Evolutionary conservation across 1,140 invertebrate species (phyloP).

Genomic region (Varroa destructor): DNA sequence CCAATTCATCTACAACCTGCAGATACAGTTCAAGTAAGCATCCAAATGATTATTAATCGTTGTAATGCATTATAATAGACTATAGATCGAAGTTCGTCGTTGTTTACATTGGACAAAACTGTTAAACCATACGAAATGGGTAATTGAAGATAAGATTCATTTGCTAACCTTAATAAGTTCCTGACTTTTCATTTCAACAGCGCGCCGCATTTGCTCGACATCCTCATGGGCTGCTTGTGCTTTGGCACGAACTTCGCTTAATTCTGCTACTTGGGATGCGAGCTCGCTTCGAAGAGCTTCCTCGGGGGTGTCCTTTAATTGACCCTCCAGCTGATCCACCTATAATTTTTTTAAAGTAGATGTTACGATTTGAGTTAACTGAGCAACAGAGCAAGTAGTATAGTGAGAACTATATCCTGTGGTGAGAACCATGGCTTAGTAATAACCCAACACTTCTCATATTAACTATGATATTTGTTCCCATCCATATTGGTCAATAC

Average conservation of each 20-base stretch:
- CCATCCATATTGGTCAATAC: too few species aligned
- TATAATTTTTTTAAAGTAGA: not conserved
- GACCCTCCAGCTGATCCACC: constrained; percentile 19
- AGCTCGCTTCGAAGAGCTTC: not conserved
- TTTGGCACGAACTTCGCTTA: not conserved
- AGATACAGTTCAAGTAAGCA: too few species aligned
- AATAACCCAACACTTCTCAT: too few species aligned
- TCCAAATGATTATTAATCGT: too few species aligned
- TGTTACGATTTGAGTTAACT: too few species aligned
- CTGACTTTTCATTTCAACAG: constrained; percentile 25
- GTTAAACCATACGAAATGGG: too few species aligned
- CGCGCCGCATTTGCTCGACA: constrained; percentile 1
- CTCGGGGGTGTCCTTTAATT: not conserved
- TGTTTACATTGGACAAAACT: too few species aligned
- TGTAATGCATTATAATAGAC: too few species aligned
- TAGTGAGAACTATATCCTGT: not conserved
- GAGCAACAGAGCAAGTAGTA: not conserved
- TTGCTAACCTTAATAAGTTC: constrained; percentile 12
- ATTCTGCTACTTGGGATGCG: constrained; percentile 1
- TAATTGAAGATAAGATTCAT: too few species aligned
- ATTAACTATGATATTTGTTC: too few species aligned
- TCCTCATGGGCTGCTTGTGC: not conserved
- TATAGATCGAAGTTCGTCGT: too few species aligned
- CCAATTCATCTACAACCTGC: constrained; percentile 10
- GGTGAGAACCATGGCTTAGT: too few species aligned